Evolutionary conservation across 2,113 vertebrate genomes (phyloP), one percentile per base, ranked within the genome.

Genomic region (Solenodon paradoxus): DNA sequence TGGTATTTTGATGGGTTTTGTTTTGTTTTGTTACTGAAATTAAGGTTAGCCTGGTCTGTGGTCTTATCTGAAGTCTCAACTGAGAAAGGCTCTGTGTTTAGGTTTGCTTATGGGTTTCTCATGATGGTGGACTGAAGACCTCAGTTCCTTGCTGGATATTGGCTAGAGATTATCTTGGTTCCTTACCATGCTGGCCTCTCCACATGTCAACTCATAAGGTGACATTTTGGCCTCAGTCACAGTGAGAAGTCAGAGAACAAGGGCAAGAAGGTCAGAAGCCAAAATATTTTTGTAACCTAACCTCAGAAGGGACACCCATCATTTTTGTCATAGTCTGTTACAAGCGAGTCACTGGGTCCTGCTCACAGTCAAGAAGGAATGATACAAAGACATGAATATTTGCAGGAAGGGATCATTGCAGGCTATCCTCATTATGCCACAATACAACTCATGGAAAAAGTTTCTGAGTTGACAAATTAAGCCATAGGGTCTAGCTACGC

Each of bases 91-190:
- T 75, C 19, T 51, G 13, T 12, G 72, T 80, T 78, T 11, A 5
- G 49, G 53, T 0, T 63, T 12, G 16, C 11, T 32, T 12, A 11
- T 8, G 2, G 10, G 4, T 0, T 63, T 51, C 40, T 82, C 42
- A 7, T 9, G 9, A 9, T 3, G 0, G 32, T 38, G 2, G n/a
- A 16, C 42, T 3, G 1, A 16, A 4, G 32, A 28, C 28, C n/a
- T 63, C 5, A 2, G 10, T 10, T 87, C 30, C 59, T 77, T 30
- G 22, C 32, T 47, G 0, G n/a, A n/a, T n/a, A n/a, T 19, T 17
- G 4, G 11, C 15, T 69, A 8, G 26, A 0, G 13, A 1, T 8
- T 35, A n/a, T 49, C 30, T 38, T 20, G 9, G 40, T 40, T 53
- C 2, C 24, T 55, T 64, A 15, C 38, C 19, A 24, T 38, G 1